phyloP scores from a whole-genome alignment of 2,797 vertebrate genomes.

The Serranus cabrilla region DNA sequence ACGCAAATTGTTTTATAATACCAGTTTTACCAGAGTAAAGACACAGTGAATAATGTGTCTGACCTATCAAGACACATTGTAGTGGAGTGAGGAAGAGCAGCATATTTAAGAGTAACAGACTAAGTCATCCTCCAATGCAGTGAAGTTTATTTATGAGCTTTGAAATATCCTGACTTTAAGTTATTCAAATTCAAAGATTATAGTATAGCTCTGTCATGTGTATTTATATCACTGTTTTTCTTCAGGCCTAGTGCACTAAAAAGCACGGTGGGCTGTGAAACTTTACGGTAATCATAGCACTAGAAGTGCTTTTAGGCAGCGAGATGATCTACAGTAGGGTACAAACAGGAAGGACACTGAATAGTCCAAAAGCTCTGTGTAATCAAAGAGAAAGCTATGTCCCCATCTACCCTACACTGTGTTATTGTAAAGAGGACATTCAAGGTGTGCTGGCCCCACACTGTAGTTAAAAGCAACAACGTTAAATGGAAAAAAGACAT shows the following conservation, averaged over 20 bases:
- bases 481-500: conserved; percentile 1
- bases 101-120: conserved; percentile 18
- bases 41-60: background rate
- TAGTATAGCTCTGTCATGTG: conserved; percentile 15
- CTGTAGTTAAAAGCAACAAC: conserved; percentile 11
- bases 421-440: background rate
- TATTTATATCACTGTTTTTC: conserved; percentile 34
- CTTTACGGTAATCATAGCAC: conserved; percentile 18
- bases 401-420: conserved; percentile 27
- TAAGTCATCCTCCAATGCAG: background rate
- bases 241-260: conserved; percentile 29
- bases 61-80: background rate
- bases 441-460: background rate
- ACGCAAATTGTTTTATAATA: background rate
- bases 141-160: conserved; percentile 30
- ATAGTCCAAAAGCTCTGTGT: conserved; percentile 31
- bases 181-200: conserved; percentile 40
- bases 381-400: conserved; percentile 50
- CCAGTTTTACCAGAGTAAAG: background rate
- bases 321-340: conserved; percentile 28
- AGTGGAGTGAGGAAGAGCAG: background rate
- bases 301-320: conserved; percentile 31
- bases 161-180: conserved; percentile 17
- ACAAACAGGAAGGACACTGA: conserved; percentile 37
- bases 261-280: conserved; percentile 9